phyloP scores from a whole-genome alignment of 2,888 invertebrate species.

The Drosophila incognita region DNA sequence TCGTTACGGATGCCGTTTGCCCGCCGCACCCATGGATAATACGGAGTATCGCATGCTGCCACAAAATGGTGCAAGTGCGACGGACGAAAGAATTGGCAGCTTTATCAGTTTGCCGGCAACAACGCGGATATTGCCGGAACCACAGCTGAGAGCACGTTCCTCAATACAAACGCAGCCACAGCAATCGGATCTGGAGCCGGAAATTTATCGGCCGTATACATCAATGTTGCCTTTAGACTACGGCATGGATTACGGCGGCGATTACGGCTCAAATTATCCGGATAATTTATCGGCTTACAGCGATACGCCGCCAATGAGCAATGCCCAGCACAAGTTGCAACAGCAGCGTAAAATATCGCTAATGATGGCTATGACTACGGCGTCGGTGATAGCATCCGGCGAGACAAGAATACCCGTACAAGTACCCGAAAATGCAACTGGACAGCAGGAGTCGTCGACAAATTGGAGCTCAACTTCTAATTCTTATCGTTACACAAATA shows the following conservation, averaged over 20 bases:
- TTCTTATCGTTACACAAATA: slow-evolving; percentile 12
- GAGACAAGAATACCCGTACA: slow-evolving; percentile 76
- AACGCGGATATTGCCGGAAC: slow-evolving; percentile 72
- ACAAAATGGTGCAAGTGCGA: slow-evolving; percentile 55
- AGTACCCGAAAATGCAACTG: not conserved
- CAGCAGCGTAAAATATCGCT: slow-evolving; percentile 74
- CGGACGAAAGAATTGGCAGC: slow-evolving; percentile 89
- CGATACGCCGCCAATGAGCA: slow-evolving; percentile 65
- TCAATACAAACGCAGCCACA: slow-evolving; percentile 45
- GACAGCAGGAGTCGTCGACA: slow-evolving; percentile 16
- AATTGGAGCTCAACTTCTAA: slow-evolving; percentile 22
- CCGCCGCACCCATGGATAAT: slow-evolving; percentile 66
- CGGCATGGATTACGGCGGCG: slow-evolving; percentile 84
- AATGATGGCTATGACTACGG: slow-evolving; percentile 82
- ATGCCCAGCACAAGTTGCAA: slow-evolving; percentile 59
- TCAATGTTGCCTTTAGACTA: slow-evolving; percentile 85
- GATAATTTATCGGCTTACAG: slow-evolving; percentile 76
- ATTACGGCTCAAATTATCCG: slow-evolving; percentile 84
- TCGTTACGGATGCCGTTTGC: slow-evolving; percentile 72
- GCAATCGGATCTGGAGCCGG: not conserved
- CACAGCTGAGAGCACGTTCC: slow-evolving; percentile 41
- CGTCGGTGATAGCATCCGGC: slow-evolving; percentile 82
- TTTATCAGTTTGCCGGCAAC: slow-evolving; percentile 85
- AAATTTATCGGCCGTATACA: slow-evolving; percentile 73
- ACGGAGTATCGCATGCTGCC: slow-evolving; percentile 70